Conservation (phyloP, 2,888 invertebrate genomes). For the Galerucella nymphaeae region DNA sequence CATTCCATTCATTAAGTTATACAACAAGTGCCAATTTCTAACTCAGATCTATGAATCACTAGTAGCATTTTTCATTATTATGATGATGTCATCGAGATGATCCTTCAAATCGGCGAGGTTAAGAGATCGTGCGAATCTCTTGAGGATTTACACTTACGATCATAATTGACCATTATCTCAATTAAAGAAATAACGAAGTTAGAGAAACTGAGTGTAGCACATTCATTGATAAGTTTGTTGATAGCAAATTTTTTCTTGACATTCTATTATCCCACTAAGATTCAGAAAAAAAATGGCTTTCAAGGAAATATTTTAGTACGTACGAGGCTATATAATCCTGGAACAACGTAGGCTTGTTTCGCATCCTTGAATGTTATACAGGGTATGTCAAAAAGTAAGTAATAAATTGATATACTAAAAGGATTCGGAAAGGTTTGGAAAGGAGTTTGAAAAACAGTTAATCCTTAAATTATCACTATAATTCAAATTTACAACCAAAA, state of each 20-base stretch:
- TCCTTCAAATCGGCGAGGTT: slow-evolving; percentile 51
- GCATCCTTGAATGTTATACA: too few species aligned
- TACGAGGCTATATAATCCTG: too few species aligned
- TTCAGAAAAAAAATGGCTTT: background rate
- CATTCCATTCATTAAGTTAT: slow-evolving; percentile 41
- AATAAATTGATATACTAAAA: too few species aligned
- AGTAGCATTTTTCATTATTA: slow-evolving; percentile 45
- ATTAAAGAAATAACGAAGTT: slow-evolving; percentile 48
- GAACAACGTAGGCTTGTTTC: too few species aligned
- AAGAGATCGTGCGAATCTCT: slow-evolving; percentile 57
- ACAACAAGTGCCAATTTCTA: slow-evolving; percentile 42
- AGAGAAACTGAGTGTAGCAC: slow-evolving; percentile 44
- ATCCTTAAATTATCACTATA: too few species aligned
- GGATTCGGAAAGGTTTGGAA: too few species aligned
- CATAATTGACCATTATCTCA: slow-evolving; percentile 48
- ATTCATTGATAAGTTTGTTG: slow-evolving; percentile 42
- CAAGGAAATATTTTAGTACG: background rate
- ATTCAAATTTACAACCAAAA: too few species aligned
- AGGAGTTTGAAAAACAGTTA: too few species aligned
- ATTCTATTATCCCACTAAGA: background rate
- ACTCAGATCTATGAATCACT: slow-evolving; percentile 43
- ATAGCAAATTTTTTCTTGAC: background rate
- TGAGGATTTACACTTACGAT: slow-evolving; percentile 47
- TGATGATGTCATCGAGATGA: slow-evolving; percentile 52
- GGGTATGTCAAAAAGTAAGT: too few species aligned